These are phyloP conservation scores for Melanocharis versteri DNA, from an alignment of 2,113 vertebrate species.

Conservation along the genomic window DNA sequence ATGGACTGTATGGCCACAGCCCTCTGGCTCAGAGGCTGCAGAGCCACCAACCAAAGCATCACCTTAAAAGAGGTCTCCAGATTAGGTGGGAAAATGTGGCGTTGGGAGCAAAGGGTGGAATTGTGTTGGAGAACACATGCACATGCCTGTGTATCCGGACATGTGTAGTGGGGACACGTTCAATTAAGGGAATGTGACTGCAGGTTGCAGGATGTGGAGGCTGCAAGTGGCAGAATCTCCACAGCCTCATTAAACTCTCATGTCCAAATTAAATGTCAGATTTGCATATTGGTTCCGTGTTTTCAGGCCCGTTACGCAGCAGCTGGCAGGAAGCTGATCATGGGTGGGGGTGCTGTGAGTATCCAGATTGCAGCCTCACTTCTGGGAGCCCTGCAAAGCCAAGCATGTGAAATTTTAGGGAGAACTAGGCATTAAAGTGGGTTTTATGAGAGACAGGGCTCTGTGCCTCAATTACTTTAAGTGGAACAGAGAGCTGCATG, in stretches of 20 bases:
- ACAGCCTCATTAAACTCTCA: conserved; percentile 50
- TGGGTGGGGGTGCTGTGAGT: background rate
- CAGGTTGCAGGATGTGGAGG: conserved; percentile 42
- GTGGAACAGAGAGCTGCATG: background rate
- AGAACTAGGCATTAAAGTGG: background rate
- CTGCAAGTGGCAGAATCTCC: conserved; percentile 32
- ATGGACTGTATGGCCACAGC: background rate
- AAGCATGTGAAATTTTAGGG: background rate
- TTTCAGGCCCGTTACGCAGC: background rate
- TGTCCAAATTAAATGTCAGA: conserved; percentile 69
- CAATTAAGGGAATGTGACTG: background rate
- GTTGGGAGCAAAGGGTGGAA: background rate
- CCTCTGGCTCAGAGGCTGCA: background rate
- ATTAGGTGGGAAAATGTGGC: background rate
- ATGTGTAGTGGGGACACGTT: background rate
- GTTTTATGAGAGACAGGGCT: background rate
- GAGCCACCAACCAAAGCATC: background rate
- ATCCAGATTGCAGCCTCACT: background rate
- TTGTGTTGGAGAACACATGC: background rate
- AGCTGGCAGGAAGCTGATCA: background rate
- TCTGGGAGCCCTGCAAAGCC: background rate
- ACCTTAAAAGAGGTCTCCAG: background rate
- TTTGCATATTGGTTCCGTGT: conserved; percentile 40
- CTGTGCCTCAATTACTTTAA: background rate
- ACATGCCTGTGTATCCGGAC: background rate